Percentiles rank a stretch among this genome's conserved stretches.
These are phyloP conservation scores for Conger conger DNA, from an alignment of 2,113 vertebrate species.

Conservation along the genomic window DNA sequence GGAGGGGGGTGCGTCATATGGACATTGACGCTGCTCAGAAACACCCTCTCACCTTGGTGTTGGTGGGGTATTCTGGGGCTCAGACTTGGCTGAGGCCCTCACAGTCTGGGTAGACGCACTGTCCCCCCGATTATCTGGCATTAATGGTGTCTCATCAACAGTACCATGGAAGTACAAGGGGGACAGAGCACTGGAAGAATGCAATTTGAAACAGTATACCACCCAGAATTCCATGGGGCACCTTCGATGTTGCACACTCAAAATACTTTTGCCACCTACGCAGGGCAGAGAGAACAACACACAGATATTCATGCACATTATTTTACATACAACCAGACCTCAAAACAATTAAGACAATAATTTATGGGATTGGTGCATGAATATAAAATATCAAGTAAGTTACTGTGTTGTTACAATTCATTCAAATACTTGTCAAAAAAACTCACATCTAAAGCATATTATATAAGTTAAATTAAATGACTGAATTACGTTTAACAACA, in stretches of 20 bases:
- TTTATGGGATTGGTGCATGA: conserved; percentile 2
- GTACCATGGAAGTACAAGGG: background rate
- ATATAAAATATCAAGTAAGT: background rate
- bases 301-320: background rate
- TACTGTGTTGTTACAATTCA: conserved; percentile 2
- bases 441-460: background rate
- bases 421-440: background rate
- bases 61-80: background rate
- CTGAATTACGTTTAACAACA: background rate
- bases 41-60: background rate
- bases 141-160: background rate
- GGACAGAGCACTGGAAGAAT: conserved; percentile 13
- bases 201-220: conserved; percentile 33
- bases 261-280: conserved; percentile 11
- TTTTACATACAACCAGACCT: conserved; percentile 3
- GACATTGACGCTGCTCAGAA: too few species aligned
- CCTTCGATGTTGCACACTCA: conserved; percentile 7
- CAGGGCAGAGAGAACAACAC: conserved; percentile 6
- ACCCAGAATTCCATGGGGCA: conserved; percentile 43
- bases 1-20: background rate
- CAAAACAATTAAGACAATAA: background rate
- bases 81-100: background rate
- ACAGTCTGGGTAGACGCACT: background rate
- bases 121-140: background rate
- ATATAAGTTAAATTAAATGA: background rate